phyloP scores from a whole-genome alignment of 2,888 invertebrate species.

The Drosophila niveifrons region DNA sequence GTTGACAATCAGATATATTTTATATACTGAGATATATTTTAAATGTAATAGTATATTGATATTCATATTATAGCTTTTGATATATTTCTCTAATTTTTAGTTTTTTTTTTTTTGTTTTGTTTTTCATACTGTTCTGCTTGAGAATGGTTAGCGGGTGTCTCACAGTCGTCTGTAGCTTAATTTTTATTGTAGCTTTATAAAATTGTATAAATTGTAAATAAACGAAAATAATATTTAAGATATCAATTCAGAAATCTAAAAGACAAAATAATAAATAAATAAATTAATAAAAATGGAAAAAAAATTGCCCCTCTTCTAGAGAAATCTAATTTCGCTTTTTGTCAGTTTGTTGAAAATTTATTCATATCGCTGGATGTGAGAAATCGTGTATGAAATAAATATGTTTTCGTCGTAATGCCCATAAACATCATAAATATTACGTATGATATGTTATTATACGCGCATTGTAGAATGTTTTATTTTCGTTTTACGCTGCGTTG shows the following conservation, averaged over 20 bases:
- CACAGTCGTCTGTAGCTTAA: no score
- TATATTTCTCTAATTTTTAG: no score
- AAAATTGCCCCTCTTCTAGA: background rate
- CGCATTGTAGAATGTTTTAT: constrained; percentile 49
- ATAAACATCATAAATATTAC: constrained; percentile 71
- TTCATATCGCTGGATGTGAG: constrained; percentile 60
- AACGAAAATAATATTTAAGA: background rate
- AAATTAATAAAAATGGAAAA: background rate
- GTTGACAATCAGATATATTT: no score
- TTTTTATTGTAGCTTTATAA: no score
- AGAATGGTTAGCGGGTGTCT: no score
- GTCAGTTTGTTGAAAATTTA: constrained; percentile 51
- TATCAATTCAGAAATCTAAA: background rate
- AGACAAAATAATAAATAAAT: background rate
- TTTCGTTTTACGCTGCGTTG: constrained; percentile 33
- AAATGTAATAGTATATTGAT: no score
- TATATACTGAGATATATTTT: no score
- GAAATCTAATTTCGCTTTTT: constrained; percentile 11
- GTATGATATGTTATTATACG: constrained; percentile 66
- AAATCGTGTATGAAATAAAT: constrained; percentile 61
- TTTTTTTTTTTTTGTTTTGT: no score
- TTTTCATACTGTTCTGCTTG: no score
- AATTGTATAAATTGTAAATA: background rate
- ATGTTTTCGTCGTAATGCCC: constrained; percentile 62
- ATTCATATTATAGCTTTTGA: no score